Conservation (phyloP, 1,140 invertebrate genomes). For the Sitobion miscanthi region DNA sequence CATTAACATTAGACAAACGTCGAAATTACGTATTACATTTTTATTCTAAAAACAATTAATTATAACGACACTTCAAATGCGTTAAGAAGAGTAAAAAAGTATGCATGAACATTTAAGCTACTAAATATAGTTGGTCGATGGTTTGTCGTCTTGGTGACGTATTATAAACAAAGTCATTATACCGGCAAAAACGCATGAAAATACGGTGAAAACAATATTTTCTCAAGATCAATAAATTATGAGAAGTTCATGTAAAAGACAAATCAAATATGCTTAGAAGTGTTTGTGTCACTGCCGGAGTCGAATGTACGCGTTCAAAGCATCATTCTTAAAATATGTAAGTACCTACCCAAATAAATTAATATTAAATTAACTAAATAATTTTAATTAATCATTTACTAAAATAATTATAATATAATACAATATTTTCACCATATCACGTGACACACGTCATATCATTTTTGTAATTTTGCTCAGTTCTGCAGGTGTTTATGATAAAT, state of each 20-base stretch:
- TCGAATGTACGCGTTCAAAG: conserved; percentile 20
- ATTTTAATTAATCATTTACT: neutral
- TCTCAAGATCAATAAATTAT: conserved; percentile 53
- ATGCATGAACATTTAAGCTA: conserved; percentile 14
- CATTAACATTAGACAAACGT: neutral
- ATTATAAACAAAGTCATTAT: conserved; percentile 54
- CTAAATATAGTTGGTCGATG: conserved; percentile 52
- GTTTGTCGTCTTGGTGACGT: conserved; percentile 50
- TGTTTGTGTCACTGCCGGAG: conserved; percentile 40
- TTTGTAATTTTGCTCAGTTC: neutral
- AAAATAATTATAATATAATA: neutral
- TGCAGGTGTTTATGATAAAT: neutral
- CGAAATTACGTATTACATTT: neutral
- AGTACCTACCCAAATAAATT: neutral
- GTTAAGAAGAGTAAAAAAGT: conserved; percentile 7
- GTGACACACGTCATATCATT: neutral
- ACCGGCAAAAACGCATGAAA: conserved; percentile 54
- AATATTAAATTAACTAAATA: neutral
- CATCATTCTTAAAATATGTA: conserved; percentile 20
- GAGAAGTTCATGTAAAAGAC: conserved; percentile 49
- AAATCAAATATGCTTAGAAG: conserved; percentile 50
- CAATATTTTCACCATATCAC: neutral
- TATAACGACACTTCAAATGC: conserved; percentile 45
- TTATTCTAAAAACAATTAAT: conserved; percentile 38
- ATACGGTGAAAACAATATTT: conserved; percentile 53